Evolutionary conservation across 2,888 invertebrate species (phyloP).

Genomic region (Camptogramma bilineatum): DNA sequence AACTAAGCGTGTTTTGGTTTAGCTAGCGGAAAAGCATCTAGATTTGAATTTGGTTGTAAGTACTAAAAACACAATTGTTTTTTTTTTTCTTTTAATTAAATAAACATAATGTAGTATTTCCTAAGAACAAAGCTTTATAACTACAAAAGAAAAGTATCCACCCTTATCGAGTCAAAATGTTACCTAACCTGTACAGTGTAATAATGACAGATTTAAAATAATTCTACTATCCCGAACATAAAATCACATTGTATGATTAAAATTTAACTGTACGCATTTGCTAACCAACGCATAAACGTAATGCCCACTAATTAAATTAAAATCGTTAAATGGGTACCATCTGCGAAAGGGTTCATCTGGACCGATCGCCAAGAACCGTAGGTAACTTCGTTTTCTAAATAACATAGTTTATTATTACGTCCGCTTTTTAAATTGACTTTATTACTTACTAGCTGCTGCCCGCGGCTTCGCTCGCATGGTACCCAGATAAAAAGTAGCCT

Average conservation of each 20-base stretch:
- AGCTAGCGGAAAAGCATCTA: too few relatives aligned
- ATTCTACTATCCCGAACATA: background rate
- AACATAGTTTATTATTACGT: background rate
- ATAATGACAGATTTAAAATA: background rate
- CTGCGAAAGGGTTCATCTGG: slow-evolving; percentile 67
- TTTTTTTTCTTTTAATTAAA: background rate
- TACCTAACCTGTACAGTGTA: too few relatives aligned
- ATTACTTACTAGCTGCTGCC: too few relatives aligned
- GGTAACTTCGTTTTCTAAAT: background rate
- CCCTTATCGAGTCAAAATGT: too few relatives aligned
- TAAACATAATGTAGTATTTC: too few relatives aligned
- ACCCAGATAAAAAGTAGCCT: too few relatives aligned
- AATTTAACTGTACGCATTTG: slow-evolving; percentile 30
- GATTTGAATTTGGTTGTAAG: too few relatives aligned
- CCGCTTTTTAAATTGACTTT: background rate
- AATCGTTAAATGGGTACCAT: slow-evolving; percentile 54
- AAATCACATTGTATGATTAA: slow-evolving; percentile 26
- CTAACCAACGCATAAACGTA: slow-evolving; percentile 36
- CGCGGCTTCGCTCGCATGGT: too few relatives aligned
- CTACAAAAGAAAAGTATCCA: too few relatives aligned
- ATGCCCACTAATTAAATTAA: slow-evolving; percentile 46
- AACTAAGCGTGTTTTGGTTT: background rate
- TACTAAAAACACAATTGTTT: too few relatives aligned
- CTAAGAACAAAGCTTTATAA: too few relatives aligned
- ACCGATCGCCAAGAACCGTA: slow-evolving; percentile 44